Conservation (phyloP, 1,140 invertebrate species). For the Drosophila suzukii region DNA sequence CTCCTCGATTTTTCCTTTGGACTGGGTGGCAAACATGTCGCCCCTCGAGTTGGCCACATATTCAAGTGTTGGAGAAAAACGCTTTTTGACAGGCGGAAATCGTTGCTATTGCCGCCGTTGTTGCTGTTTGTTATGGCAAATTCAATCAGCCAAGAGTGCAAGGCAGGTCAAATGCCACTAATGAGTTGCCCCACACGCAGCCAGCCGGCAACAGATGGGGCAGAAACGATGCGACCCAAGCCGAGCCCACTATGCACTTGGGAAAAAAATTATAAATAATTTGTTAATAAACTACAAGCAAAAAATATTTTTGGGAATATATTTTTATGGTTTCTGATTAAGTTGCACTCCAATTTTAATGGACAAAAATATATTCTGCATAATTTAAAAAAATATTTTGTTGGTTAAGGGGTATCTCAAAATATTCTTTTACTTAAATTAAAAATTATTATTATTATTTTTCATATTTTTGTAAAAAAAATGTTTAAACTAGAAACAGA, state of each 20-base stretch:
- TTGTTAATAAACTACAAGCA: background rate
- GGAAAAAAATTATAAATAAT: background rate
- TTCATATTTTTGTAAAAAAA: too few relatives aligned
- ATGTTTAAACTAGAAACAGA: too few relatives aligned
- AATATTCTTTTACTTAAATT: too few relatives aligned
- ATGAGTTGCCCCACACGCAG: conserved; percentile 82
- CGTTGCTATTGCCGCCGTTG: conserved; percentile 42
- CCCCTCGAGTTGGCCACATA: conserved; percentile 43
- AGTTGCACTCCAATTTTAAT: too few relatives aligned
- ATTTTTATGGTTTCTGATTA: too few relatives aligned
- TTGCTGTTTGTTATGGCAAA: conserved; percentile 70
- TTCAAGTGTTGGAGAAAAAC: conserved; percentile 63
- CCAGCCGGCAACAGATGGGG: conserved; percentile 35
- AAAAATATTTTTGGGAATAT: too few relatives aligned
- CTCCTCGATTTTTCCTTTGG: conserved; percentile 7
- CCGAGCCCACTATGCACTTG: conserved; percentile 10
- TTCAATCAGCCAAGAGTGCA: conserved; percentile 79
- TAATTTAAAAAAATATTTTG: too few relatives aligned
- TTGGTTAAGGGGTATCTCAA: background rate
- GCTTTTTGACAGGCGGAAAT: conserved; percentile 76
- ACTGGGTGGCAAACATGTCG: conserved; percentile 47
- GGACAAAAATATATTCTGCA: too few relatives aligned
- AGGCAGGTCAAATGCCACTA: conserved; percentile 80
- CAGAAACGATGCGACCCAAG: conserved; percentile 44
- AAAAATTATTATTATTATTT: too few relatives aligned